Conservation (phyloP, 2,888 invertebrate species). For the Sinopyrophorus schimmeli region DNA sequence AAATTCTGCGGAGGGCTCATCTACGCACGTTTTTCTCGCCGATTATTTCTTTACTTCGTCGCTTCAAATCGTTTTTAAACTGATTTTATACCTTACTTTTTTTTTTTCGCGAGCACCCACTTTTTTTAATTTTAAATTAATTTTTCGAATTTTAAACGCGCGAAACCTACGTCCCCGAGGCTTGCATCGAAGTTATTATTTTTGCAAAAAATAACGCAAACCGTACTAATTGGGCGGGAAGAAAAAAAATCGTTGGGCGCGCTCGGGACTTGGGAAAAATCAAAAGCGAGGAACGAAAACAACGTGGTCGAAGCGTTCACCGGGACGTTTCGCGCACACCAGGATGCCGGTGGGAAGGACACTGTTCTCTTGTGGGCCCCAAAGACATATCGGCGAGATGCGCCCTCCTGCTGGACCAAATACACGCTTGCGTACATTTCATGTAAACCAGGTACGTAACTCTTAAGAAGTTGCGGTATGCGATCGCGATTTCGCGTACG, state of each 20-base stretch:
- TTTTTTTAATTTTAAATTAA: too few relatives aligned
- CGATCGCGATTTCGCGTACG: conserved; percentile 21
- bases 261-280: too few relatives aligned
- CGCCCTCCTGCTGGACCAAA: conserved; percentile 33
- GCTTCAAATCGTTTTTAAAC: neutral
- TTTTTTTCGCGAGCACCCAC: too few relatives aligned
- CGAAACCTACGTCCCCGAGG: too few relatives aligned
- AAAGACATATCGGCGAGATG: conserved; percentile 31
- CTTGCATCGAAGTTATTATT: too few relatives aligned
- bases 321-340: conserved; percentile 28
- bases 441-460: conserved; percentile 20
- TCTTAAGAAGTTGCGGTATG: conserved; percentile 18
- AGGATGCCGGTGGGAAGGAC: conserved; percentile 27
- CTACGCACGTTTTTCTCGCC: neutral
- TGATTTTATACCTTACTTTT: too few relatives aligned
- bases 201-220: too few relatives aligned
- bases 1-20: neutral
- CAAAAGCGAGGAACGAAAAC: neutral
- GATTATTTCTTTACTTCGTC: conserved; percentile 1
- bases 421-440: conserved; percentile 32
- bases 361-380: conserved; percentile 29
- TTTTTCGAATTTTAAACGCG: too few relatives aligned
- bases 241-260: too few relatives aligned
- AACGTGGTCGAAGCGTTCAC: conserved; percentile 28
- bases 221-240: too few relatives aligned